phyloP scores from a whole-genome alignment of 2,888 invertebrate species.

The Ariolimax columbianus region DNA sequence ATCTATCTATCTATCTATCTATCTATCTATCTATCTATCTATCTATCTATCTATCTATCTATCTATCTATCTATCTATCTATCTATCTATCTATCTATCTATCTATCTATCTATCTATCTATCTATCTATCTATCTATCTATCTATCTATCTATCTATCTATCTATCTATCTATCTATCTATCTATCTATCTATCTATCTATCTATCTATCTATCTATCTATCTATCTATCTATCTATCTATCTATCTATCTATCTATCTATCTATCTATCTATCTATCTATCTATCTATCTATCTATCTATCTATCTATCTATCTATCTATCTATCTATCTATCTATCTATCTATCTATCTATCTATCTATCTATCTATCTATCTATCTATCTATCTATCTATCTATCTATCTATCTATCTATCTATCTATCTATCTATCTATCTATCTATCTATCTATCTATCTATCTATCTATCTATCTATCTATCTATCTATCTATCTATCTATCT shows the following conservation, averaged over 20 bases:
- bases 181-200: neutral
- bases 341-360: neutral
- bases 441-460: no score
- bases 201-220: neutral
- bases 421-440: no score
- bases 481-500: no score
- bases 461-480: no score
- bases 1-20: neutral
- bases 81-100: neutral
- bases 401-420: neutral
- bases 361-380: neutral
- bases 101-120: neutral
- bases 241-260: neutral
- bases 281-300: neutral
- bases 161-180: neutral
- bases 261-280: neutral
- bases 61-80: neutral
- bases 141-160: neutral
- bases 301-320: neutral
- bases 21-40: neutral
- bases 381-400: neutral
- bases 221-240: neutral
- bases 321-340: neutral
- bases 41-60: neutral
- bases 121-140: neutral